Evolutionary conservation across 2,888 invertebrate species (phyloP), one percentile per base, ranked within the genome.

Genomic region (Sinodicranocentrus sp.): DNA sequence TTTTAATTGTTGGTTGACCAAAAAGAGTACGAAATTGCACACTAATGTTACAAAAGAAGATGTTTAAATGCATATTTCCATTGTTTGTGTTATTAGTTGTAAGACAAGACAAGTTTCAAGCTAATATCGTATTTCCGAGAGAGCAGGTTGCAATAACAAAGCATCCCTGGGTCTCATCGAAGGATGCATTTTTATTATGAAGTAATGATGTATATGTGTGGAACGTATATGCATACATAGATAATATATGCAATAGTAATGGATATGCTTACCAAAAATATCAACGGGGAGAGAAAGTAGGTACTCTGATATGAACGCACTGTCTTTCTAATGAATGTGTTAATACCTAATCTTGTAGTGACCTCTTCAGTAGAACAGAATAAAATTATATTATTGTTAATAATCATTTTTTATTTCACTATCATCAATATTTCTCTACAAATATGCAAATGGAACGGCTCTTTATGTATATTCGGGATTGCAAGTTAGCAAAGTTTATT

Each of bases 251-350:
- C 19, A 19, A 28, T 71, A 52, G 44, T 23, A 10, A 52, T 73
- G 26, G 10, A 33, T 23, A 67, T 76, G 67, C 76, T 76, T 65
- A 76, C 76, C 76, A 75, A 75, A 75, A 65, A 75, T 28, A 63
- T 44, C 39, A 73, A 61, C 25, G 17, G n/a, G 15, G n/a, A n/a
- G n/a, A 17, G 21, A 71, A 54, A 52, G 44, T 52, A 33, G 48
- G 75, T 61, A 70, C 78, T 78, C 70, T 61, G 79, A 79, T 33
- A 67, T n/a, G 54, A 82, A 82, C 82, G 82, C 82, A 75, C 68
- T 68, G 82, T 82, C 82, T 82, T 82, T 82, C 82, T 82, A 57
- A 48, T 73, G n/a, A 82, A 82, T 82, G 82, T 82, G 82, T 79
- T 79, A 73, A 43, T 71, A 71, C 8, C 61, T 23, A 65, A 65